Conservation (phyloP, 2,797 vertebrate genomes). For the Emys orbicularis region DNA sequence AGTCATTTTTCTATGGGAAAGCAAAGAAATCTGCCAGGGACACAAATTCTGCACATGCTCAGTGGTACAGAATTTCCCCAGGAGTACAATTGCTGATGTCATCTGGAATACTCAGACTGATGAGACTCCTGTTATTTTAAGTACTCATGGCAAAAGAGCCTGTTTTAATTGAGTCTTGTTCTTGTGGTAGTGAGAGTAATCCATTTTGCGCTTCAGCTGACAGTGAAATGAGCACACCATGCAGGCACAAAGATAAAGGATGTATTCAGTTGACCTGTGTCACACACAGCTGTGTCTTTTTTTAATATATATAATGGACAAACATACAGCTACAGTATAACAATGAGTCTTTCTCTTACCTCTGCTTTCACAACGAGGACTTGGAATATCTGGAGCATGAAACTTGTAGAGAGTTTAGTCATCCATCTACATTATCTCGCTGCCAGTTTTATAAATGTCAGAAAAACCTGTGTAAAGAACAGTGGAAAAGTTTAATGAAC, state of each 20-base stretch:
- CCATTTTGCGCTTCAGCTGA: not conserved
- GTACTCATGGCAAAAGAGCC: not conserved
- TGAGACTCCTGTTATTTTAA: not conserved
- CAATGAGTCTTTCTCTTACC: not conserved
- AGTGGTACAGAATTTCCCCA: too few species aligned
- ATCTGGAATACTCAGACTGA: not conserved
- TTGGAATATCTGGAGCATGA: not conserved
- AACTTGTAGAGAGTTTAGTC: not conserved
- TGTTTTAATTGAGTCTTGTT: not conserved
- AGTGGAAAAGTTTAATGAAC: not conserved
- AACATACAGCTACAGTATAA: not conserved
- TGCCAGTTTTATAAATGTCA: not conserved
- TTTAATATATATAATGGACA: not conserved
- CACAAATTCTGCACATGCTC: too few species aligned
- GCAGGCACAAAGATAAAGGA: not conserved
- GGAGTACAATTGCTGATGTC: too few species aligned
- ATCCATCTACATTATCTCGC: not conserved
- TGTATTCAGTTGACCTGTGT: not conserved
- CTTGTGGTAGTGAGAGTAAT: not conserved
- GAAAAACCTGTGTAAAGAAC: not conserved
- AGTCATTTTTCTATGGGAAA: too few species aligned
- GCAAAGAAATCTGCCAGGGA: too few species aligned
- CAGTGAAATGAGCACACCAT: not conserved
- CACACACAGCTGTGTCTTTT: not conserved
- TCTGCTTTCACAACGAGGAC: accelerated